Conservation (phyloP, 2,797 vertebrate species). For the Crax fasciolata region DNA sequence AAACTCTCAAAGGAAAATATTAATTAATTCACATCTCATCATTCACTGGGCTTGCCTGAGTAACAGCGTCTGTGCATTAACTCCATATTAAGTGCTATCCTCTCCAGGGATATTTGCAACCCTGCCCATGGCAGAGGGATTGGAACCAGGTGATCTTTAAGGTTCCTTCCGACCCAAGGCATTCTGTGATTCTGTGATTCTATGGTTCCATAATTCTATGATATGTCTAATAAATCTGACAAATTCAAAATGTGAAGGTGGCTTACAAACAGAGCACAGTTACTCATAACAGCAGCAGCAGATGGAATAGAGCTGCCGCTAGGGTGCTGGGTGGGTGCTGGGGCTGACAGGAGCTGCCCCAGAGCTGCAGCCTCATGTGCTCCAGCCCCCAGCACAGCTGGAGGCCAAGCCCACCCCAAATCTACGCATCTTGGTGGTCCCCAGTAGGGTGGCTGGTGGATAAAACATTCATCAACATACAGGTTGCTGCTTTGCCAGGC, state of each 20-base stretch:
- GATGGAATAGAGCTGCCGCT: not conserved
- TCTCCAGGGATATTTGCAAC: not conserved
- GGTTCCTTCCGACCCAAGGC: too few relatives aligned
- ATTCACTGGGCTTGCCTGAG: not conserved
- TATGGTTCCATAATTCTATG: too few relatives aligned
- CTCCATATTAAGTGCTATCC: not conserved
- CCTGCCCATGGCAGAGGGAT: too few relatives aligned
- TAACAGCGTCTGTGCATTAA: not conserved
- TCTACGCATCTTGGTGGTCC: rapidly evolving
- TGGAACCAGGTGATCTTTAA: too few relatives aligned
- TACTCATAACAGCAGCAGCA: rapidly evolving
- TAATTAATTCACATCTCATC: not conserved
- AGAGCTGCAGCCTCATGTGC: not conserved
- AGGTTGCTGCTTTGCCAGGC: not conserved
- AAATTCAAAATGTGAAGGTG: not conserved
- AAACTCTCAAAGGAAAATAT: not conserved
- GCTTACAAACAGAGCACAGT: not conserved
- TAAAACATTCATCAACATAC: not conserved
- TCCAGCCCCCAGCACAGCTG: not conserved
- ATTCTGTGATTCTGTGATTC: too few relatives aligned
- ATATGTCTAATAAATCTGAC: not conserved
- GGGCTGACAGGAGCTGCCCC: not conserved
- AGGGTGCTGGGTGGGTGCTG: not conserved
- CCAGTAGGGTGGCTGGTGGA: rapidly evolving
- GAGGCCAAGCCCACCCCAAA: not conserved